Conservation (phyloP, 2,113 vertebrate genomes). For the Antechinus flavipes region DNA sequence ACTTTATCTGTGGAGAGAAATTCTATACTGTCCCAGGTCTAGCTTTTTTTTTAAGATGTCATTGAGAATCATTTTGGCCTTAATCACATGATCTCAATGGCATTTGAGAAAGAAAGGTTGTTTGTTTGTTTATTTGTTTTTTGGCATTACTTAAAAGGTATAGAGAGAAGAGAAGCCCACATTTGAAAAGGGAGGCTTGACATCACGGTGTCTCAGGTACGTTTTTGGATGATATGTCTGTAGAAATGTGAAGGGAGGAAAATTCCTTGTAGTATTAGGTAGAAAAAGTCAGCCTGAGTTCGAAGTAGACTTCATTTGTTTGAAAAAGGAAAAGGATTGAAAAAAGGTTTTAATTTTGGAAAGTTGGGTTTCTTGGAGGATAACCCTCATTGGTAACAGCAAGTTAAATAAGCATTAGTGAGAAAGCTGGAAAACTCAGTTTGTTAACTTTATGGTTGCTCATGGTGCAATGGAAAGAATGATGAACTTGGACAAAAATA, state of each 20-base stretch:
- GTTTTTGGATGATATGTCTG: background rate
- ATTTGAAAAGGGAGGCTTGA: background rate
- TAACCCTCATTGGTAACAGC: background rate
- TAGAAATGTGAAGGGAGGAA: background rate
- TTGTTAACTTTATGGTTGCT: background rate
- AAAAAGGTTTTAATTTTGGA: background rate
- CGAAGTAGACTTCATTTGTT: background rate
- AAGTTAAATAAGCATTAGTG: background rate
- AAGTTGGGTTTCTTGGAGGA: background rate
- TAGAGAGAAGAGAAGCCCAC: background rate
- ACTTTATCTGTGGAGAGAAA: too few relatives aligned
- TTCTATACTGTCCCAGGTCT: too few relatives aligned
- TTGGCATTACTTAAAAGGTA: background rate
- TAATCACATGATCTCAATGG: constrained; percentile 8
- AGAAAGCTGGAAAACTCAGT: background rate
- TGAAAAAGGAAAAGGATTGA: background rate
- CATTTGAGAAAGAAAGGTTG: background rate
- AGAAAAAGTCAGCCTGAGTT: background rate
- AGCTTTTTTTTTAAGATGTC: background rate
- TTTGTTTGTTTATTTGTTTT: background rate
- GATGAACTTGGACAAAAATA: background rate
- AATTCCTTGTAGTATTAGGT: constrained; percentile 5
- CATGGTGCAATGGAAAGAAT: background rate
- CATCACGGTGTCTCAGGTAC: background rate
- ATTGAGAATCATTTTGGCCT: background rate